Conservation (phyloP, 2,113 vertebrate genomes). For the Lethenteron camtschaticum region DNA sequence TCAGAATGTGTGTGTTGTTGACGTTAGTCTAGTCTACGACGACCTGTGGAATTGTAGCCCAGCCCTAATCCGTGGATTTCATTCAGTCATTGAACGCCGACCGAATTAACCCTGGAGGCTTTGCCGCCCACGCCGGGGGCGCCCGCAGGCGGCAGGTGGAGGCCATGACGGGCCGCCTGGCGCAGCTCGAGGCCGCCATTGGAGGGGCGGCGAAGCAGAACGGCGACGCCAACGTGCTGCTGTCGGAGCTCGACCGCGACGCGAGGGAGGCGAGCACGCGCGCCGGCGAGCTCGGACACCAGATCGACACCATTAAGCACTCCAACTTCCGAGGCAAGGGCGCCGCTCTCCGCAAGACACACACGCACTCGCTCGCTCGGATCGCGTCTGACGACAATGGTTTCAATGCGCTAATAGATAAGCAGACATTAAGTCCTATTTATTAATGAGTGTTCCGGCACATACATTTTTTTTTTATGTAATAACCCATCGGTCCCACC, state of each 20-base stretch:
- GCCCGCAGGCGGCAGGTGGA: conserved; percentile 42
- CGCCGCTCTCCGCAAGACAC: not conserved
- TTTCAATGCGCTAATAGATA: no score
- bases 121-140: conserved; percentile 13
- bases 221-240: conserved; percentile 25
- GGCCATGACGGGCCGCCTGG: conserved; percentile 39
- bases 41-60: no score
- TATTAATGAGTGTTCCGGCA: no score
- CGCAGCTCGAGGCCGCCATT: conserved; percentile 36
- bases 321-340: conserved; percentile 63
- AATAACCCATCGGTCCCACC: no score
- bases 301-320: conserved; percentile 80
- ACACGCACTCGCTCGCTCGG: no score
- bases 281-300: conserved; percentile 49
- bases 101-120: conserved; percentile 11
- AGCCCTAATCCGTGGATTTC: no score
- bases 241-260: conserved; percentile 33
- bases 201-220: conserved; percentile 24
- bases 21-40: not conserved
- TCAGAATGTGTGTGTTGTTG: not conserved
- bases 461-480: no score
- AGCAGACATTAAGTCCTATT: no score
- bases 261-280: conserved; percentile 40
- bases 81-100: no score
- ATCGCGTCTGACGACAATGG: no score